phyloP scores from a whole-genome alignment of 2,113 vertebrate genomes.

The Tautogolabrus adspersus region DNA sequence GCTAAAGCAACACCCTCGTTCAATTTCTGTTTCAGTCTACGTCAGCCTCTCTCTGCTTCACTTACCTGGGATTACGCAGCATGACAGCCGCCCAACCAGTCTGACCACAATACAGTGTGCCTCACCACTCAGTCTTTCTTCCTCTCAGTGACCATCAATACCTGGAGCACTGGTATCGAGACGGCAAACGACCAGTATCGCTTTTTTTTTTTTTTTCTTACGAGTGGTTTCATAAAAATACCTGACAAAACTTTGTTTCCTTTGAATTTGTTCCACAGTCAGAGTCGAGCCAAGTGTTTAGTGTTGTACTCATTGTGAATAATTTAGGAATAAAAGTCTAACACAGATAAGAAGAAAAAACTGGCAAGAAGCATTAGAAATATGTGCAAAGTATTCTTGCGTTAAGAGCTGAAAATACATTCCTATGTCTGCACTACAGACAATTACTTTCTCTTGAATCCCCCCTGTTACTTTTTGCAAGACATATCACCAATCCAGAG shows the following conservation, averaged over 20 bases:
- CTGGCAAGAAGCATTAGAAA: background rate
- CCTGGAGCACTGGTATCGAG: slow-evolving; percentile 25
- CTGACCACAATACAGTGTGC: slow-evolving; percentile 42
- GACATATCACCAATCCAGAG: background rate
- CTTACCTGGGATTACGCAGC: background rate
- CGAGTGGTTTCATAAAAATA: slow-evolving; percentile 1
- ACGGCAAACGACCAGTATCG: background rate
- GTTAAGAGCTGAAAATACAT: background rate
- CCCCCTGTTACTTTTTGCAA: no score
- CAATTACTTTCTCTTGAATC: no score
- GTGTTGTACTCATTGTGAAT: rapidly evolving
- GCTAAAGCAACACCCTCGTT: slow-evolving; percentile 1
- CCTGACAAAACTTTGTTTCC: background rate
- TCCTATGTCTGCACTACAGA: background rate
- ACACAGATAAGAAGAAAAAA: background rate
- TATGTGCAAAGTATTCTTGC: background rate
- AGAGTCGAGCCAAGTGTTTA: background rate
- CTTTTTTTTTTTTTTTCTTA: background rate
- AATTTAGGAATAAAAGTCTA: slow-evolving; percentile 28
- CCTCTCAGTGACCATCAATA: slow-evolving; percentile 25
- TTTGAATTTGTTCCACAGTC: background rate
- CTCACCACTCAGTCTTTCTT: slow-evolving; percentile 10
- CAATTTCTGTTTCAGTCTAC: slow-evolving; percentile 4
- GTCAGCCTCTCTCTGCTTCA: slow-evolving; percentile 2
- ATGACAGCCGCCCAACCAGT: slow-evolving; percentile 67